Percentiles rank a stretch among this genome's conserved stretches.
phyloP scores from a whole-genome alignment of 2,888 invertebrate species.

The Eupithecia pulchellata region DNA sequence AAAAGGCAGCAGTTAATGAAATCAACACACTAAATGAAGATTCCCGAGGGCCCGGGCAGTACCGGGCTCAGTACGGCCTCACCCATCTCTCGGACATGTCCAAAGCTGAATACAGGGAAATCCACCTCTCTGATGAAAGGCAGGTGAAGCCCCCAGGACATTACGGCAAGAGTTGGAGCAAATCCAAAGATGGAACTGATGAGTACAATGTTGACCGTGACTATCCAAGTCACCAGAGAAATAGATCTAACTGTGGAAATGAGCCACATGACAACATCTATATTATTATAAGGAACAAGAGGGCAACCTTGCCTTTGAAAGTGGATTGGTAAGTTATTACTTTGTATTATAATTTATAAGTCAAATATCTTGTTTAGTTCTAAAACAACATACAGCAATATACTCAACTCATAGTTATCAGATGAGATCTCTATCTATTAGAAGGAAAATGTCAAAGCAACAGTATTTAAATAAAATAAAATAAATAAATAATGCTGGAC shows the following conservation, averaged over 20 bases:
- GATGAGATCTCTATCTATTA: neutral
- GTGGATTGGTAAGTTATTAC: constrained; percentile 83
- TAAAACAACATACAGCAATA: neutral
- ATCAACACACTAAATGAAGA: constrained; percentile 78
- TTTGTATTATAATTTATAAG: neutral
- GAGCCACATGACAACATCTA: constrained; percentile 55
- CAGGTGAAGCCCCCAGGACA: constrained; percentile 50
- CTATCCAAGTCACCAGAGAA: constrained; percentile 32
- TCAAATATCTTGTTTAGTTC: neutral
- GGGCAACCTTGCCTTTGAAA: constrained; percentile 73
- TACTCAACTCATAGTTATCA: too few species aligned
- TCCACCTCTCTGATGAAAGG: constrained; percentile 76
- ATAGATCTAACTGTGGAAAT: constrained; percentile 27
- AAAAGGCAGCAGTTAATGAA: constrained; percentile 78
- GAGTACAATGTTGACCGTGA: constrained; percentile 28
- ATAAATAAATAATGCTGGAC: too few species aligned
- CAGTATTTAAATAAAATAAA: too few species aligned
- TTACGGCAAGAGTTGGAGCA: constrained; percentile 64
- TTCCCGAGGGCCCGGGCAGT: constrained; percentile 67
- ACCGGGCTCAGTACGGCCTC: constrained; percentile 84
- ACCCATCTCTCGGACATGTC: constrained; percentile 87
- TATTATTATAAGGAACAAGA: constrained; percentile 60
- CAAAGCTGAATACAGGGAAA: constrained; percentile 83
- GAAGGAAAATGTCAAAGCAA: neutral
- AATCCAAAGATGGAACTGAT: constrained; percentile 34